These are phyloP conservation scores for Fulica atra DNA, from an alignment of 2,113 vertebrate genomes.

Conservation along the genomic window DNA sequence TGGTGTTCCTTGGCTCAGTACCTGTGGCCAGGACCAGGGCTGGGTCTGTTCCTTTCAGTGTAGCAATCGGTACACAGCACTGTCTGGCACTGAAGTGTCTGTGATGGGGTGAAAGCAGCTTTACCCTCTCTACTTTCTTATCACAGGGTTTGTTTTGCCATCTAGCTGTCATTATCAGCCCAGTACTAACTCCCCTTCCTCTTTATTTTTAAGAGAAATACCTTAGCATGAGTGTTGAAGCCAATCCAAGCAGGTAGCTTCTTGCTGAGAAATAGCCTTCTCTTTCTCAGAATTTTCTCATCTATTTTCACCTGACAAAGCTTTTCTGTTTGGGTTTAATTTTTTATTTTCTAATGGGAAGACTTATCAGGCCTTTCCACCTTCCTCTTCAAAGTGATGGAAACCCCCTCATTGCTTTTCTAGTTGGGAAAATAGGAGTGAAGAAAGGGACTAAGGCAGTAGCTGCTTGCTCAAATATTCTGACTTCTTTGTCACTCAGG, in stretches of 20 bases:
- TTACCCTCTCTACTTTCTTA: background rate
- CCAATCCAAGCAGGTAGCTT: background rate
- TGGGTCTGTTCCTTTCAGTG: background rate
- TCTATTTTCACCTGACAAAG: background rate
- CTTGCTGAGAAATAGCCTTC: background rate
- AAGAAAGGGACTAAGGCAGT: background rate
- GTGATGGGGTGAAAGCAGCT: background rate
- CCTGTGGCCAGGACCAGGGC: background rate
- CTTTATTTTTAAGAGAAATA: background rate
- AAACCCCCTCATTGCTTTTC: background rate
- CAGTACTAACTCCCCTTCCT: background rate
- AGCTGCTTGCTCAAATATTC: conserved; percentile 14
- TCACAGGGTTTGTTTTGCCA: background rate
- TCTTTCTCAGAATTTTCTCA: background rate
- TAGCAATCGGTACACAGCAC: background rate
- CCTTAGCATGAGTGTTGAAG: background rate
- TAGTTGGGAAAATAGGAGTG: background rate
- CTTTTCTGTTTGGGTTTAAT: background rate
- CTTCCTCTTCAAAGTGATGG: background rate
- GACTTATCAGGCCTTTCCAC: background rate
- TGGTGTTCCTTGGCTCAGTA: background rate
- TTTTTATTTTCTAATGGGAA: background rate
- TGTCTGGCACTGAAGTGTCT: background rate
- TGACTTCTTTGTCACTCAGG: background rate
- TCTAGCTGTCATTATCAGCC: background rate